phyloP scores from a whole-genome alignment of 2,888 invertebrate genomes.

The Netelia inedita region DNA sequence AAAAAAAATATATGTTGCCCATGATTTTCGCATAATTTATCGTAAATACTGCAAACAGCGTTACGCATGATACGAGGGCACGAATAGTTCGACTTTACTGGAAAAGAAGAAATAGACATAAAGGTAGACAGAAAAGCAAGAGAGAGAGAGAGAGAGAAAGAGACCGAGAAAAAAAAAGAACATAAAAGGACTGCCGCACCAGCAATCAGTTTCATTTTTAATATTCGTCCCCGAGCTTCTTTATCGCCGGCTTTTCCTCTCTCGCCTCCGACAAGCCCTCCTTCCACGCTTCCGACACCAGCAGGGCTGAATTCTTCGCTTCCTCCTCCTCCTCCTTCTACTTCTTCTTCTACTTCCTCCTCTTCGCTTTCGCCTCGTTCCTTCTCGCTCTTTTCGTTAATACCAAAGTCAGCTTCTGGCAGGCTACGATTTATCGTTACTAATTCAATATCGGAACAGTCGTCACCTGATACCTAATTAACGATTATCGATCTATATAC shows the following conservation, averaged over 20 bases:
- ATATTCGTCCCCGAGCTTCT: slow-evolving; percentile 81
- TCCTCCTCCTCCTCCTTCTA: slow-evolving; percentile 37
- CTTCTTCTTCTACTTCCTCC: slow-evolving; percentile 37
- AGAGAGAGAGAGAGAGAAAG: slow-evolving; percentile 16
- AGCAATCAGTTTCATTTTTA: slow-evolving; percentile 82
- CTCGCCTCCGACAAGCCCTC: slow-evolving; percentile 16
- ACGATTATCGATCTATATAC: slow-evolving; percentile 76
- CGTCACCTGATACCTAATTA: slow-evolving; percentile 76
- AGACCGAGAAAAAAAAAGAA: slow-evolving; percentile 11
- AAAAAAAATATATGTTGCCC: no score
- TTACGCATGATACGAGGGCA: not conserved
- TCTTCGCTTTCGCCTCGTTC: slow-evolving; percentile 56
- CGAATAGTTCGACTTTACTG: not conserved
- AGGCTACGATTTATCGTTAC: slow-evolving; percentile 82
- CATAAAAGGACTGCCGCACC: slow-evolving; percentile 34
- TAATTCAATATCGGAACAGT: slow-evolving; percentile 80
- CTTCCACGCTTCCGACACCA: slow-evolving; percentile 29
- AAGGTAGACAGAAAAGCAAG: not conserved
- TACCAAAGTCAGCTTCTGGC: slow-evolving; percentile 75
- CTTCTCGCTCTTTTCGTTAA: slow-evolving; percentile 74
- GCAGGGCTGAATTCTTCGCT: slow-evolving; percentile 40
- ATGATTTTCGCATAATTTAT: no score
- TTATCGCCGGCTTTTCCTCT: slow-evolving; percentile 74
- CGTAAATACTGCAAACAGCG: no score
- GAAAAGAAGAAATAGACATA: not conserved